phyloP scores from a whole-genome alignment of 2,888 invertebrate genomes.

The Andrena fulva region DNA sequence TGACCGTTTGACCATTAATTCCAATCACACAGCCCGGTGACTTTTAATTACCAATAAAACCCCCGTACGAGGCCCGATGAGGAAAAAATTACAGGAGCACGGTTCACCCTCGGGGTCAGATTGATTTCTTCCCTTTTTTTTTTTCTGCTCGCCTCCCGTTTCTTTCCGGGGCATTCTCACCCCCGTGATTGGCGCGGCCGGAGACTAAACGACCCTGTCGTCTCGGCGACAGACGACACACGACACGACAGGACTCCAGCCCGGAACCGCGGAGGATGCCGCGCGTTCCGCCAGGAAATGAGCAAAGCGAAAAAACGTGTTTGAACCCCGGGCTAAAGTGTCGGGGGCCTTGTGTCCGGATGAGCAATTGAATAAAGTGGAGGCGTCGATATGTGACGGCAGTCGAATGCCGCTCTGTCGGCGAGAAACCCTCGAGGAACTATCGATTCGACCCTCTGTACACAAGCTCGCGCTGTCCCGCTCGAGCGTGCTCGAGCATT shows the following conservation, averaged over 20 bases:
- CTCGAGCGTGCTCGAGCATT: not conserved
- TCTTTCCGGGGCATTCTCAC: conserved; percentile 45
- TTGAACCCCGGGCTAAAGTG: conserved; percentile 68
- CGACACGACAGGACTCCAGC: conserved; percentile 17
- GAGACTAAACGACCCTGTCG: conserved; percentile 64
- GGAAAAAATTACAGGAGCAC: conserved; percentile 76
- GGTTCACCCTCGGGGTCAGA: conserved; percentile 61
- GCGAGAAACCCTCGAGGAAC: conserved; percentile 38
- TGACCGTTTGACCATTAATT: conserved; percentile 83
- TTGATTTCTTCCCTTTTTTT: conserved; percentile 55
- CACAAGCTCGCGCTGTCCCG: not conserved
- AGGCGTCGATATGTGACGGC: conserved; percentile 80
- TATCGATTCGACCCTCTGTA: conserved; percentile 40
- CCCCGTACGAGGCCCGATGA: conserved; percentile 77
- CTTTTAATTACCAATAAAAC: conserved; percentile 84
- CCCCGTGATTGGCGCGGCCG: conserved; percentile 45
- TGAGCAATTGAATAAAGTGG: conserved; percentile 81
- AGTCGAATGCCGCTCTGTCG: conserved; percentile 72
- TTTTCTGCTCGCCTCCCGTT: conserved; percentile 2
- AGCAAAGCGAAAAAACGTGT: conserved; percentile 83
- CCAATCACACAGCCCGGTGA: conserved; percentile 82
- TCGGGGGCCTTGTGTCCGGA: conserved; percentile 72
- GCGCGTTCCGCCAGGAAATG: conserved; percentile 76
- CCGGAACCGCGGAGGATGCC: conserved; percentile 70
- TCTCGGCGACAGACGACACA: conserved; percentile 49